These are phyloP conservation scores for Zaprionus davidi DNA, from an alignment of 1,140 invertebrate genomes.

Conservation along the genomic window DNA sequence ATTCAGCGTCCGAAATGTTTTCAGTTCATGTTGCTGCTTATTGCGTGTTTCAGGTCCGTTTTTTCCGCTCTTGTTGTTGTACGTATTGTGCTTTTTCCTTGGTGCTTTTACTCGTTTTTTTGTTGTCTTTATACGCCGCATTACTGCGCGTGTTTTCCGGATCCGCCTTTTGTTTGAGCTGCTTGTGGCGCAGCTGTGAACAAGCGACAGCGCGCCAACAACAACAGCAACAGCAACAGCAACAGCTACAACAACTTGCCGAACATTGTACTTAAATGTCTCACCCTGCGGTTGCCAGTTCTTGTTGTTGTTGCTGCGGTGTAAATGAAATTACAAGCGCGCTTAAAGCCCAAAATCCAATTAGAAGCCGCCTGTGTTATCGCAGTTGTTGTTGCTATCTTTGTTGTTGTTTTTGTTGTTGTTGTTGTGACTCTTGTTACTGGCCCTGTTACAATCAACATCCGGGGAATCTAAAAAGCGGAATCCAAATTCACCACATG, in stretches of 20 bases:
- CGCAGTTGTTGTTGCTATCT: slow-evolving; percentile 49
- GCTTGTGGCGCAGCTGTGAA: slow-evolving; percentile 40
- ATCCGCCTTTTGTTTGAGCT: slow-evolving; percentile 68
- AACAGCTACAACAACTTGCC: slow-evolving; percentile 35
- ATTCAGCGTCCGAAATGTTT: slow-evolving; percentile 71
- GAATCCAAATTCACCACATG: not conserved
- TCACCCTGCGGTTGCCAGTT: slow-evolving; percentile 36
- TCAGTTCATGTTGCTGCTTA: slow-evolving; percentile 59
- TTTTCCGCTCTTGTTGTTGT: not conserved
- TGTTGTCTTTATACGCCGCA: slow-evolving; percentile 42
- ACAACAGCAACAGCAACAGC: slow-evolving; percentile 10
- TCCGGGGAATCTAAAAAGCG: slow-evolving; percentile 21
- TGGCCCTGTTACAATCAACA: slow-evolving; percentile 18
- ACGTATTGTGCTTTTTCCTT: slow-evolving; percentile 24
- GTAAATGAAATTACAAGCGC: slow-evolving; percentile 81
- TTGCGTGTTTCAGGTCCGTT: slow-evolving; percentile 70
- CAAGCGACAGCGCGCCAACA: slow-evolving; percentile 10
- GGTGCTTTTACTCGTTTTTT: slow-evolving; percentile 7
- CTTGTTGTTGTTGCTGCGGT: slow-evolving; percentile 46
- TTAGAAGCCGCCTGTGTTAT: slow-evolving; percentile 71
- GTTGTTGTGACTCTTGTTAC: slow-evolving; percentile 19
- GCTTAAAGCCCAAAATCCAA: slow-evolving; percentile 81
- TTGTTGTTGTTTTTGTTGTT: slow-evolving; percentile 29
- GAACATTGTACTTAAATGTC: slow-evolving; percentile 79
- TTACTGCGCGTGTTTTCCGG: slow-evolving; percentile 59